phyloP scores from a whole-genome alignment of 2,888 invertebrate genomes.

The Drosophila incognita region DNA sequence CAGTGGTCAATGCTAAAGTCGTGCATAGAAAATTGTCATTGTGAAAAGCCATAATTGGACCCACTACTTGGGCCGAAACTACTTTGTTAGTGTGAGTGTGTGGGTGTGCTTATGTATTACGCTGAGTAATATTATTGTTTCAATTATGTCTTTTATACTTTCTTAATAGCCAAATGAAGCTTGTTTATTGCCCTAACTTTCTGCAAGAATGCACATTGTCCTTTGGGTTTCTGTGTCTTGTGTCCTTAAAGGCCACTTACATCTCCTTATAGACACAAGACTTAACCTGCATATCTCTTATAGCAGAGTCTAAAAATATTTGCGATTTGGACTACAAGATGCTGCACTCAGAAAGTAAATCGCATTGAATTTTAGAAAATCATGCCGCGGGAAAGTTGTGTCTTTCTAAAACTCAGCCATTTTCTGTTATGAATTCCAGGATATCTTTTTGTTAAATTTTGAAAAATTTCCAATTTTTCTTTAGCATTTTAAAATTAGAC shows the following conservation, averaged over 20 bases:
- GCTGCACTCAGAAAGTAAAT: not conserved
- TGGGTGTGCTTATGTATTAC: not conserved
- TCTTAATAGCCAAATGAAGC: not conserved
- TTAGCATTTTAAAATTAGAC: not conserved
- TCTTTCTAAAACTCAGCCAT: accelerated
- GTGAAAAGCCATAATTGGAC: conserved; percentile 54
- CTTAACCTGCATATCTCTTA: not conserved
- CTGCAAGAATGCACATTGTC: not conserved
- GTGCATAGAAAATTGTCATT: conserved; percentile 56
- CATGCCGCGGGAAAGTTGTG: not conserved
- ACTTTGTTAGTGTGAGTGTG: conserved; percentile 14
- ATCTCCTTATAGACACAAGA: not conserved
- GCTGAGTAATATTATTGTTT: conserved; percentile 3
- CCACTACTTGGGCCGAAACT: conserved; percentile 62
- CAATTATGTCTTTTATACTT: not conserved
- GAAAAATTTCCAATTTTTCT: not conserved
- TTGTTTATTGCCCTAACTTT: not conserved
- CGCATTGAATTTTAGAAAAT: not conserved
- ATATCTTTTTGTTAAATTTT: not conserved
- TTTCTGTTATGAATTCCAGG: not conserved
- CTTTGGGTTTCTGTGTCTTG: not conserved
- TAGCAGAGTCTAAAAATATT: not conserved
- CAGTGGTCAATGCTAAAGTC: conserved; percentile 53
- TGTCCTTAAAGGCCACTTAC: not conserved
- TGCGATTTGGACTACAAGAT: not conserved